Conservation (phyloP, 2,888 invertebrate genomes). For the Lobophora halterata region DNA sequence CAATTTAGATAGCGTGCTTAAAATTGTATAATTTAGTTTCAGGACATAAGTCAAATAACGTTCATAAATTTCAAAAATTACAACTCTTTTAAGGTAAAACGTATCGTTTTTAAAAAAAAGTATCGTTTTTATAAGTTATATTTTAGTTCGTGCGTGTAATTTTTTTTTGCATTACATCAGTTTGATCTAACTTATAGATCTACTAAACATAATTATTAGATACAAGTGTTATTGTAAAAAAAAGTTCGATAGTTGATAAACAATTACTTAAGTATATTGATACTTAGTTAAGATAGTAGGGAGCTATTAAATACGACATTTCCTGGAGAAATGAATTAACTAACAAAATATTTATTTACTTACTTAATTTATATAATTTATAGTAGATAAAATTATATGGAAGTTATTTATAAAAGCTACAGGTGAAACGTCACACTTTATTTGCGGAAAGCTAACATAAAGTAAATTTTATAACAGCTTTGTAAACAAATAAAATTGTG, state of each 20-base stretch:
- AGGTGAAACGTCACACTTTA: conserved; percentile 41
- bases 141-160: too few relatives aligned
- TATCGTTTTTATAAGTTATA: not conserved
- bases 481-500: conserved; percentile 26
- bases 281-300: too few relatives aligned
- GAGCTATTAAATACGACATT: too few relatives aligned
- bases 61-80: too few relatives aligned
- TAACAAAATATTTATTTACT: conserved; percentile 41
- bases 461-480: conserved; percentile 5
- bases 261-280: too few relatives aligned
- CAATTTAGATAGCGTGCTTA: not conserved
- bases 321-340: conserved; percentile 45
- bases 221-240: too few relatives aligned
- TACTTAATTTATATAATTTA: conserved; percentile 45
- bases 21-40: not conserved
- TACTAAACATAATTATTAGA: too few relatives aligned
- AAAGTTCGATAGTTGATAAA: too few relatives aligned
- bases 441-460: conserved; percentile 27
- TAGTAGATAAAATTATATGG: conserved; percentile 33
- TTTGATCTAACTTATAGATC: too few relatives aligned
- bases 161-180: too few relatives aligned
- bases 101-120: not conserved
- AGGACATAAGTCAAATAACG: not conserved
- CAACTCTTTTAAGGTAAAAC: too few relatives aligned
- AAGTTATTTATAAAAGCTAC: conserved; percentile 32